Evolutionary conservation across 1,140 invertebrate species (phyloP), one percentile per base, ranked within the genome.

Genomic region (Ridgeia piscesae): DNA sequence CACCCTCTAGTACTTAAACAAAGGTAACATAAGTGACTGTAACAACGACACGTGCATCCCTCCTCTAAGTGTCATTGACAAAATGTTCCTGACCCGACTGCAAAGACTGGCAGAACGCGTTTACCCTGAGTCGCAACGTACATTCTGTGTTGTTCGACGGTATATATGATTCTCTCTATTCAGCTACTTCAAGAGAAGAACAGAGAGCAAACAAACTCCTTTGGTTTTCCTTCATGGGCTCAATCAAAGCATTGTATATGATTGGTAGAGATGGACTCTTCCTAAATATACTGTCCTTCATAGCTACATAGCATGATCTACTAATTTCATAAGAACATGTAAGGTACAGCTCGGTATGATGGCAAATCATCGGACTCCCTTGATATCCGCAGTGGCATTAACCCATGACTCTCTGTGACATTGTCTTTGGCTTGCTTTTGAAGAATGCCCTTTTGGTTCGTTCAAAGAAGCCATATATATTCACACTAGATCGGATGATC

Each of bases 211-310:
- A 89, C 35, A 14, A 33, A 50, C 27, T 92, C 77, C 21, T 88
- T 92, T 92, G 89, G 42, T 35, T 92, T 34, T 93, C 93, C 88
- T 93, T 93, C 88, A 92, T 93, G 6, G 93, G 93, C 89, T 90
- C 93, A 6, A 93, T 91, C 48, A 92, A 92, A 89, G 93, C 92
- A 33, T 93, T 93, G 34, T 92, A 93, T 48, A 89, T 92, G 33
- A 88, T 93, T n/a, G 91, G 91, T 33, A 42, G 90, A 89, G 34
- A 93, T 31, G 92, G 48, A 33, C 89, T 93, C 21, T 93, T 94
- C 89, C n/a, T 17, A 90, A 90, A 90, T 90, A 14, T 6, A n/a
- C n/a, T 35, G 34, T n/a, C 89, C 31, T n/a, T n/a, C 14, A 14
- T n/a, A 14, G 9, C 89, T n/a, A 14, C 11, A 21, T 2, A 77